Evolutionary conservation across 2,113 vertebrate genomes (phyloP).

Genomic region (Scopus umbretta): DNA sequence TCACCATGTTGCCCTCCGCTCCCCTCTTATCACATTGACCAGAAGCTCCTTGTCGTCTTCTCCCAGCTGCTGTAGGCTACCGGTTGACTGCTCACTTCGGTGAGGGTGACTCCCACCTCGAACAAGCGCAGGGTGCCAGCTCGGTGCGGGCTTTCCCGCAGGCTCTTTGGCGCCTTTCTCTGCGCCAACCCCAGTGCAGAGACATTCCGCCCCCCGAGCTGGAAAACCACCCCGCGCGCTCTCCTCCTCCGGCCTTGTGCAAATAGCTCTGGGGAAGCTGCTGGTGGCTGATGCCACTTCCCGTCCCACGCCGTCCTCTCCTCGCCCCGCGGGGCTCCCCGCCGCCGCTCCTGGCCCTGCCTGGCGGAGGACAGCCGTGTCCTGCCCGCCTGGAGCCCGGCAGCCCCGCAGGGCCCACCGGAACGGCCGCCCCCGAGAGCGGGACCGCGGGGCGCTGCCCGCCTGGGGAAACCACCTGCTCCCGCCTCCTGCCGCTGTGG

Average conservation of each 20-base stretch:
- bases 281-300: not conserved
- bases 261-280: not conserved
- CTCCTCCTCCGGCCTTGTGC: not conserved
- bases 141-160: no score
- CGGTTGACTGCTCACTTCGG: fast-evolving
- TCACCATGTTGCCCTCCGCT: not conserved
- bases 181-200: fast-evolving
- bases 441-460: not conserved
- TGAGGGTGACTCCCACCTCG: not conserved
- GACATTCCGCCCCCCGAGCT: not conserved
- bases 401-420: not conserved
- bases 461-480: not conserved
- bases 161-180: not conserved
- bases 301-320: not conserved
- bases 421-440: not conserved
- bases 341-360: not conserved
- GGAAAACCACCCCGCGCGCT: fast-evolving
- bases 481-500: not conserved
- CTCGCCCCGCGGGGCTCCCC: not conserved
- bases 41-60: not conserved
- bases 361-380: not conserved
- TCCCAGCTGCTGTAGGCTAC: not conserved
- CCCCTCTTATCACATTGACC: not conserved
- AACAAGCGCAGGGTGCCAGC: not conserved
- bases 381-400: fast-evolving